A percentile compares a stretch with the other conserved stretches of the same genome.
Conservation (phyloP, 2,113 vertebrate species). For the Nothocercus julius region DNA sequence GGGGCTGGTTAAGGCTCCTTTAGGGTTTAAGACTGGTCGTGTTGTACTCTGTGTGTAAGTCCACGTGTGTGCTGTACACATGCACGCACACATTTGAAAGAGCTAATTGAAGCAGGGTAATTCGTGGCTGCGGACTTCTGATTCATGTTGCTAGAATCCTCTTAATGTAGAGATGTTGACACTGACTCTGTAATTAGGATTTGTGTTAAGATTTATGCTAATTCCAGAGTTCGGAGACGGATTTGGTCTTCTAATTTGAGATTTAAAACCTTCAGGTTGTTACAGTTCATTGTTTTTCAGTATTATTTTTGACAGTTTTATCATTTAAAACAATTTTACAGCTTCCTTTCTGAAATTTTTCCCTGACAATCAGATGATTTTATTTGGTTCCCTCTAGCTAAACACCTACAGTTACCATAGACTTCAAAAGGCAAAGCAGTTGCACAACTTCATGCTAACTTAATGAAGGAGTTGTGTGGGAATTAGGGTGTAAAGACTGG, state of each 20-base stretch:
- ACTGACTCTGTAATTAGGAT: slow-evolving; percentile 14
- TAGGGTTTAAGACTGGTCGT: not conserved
- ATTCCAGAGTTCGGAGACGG: slow-evolving; percentile 20
- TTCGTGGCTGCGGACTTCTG: not conserved
- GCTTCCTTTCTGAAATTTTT: not conserved
- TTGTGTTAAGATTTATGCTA: slow-evolving; percentile 13
- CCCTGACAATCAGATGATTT: not conserved
- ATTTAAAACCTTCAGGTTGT: not conserved
- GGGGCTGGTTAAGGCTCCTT: not conserved
- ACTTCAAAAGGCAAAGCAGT: slow-evolving; percentile 26
- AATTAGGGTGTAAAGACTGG: not conserved
- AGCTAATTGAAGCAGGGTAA: not conserved
- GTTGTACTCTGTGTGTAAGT: not conserved
- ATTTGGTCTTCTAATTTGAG: slow-evolving; percentile 21
- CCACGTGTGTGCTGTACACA: too few species aligned
- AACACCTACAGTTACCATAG: not conserved
- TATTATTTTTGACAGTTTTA: not conserved
- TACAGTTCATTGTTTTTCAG: not conserved
- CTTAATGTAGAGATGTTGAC: not conserved
- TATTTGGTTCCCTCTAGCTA: slow-evolving; percentile 23
- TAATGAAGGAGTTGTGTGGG: slow-evolving; percentile 2
- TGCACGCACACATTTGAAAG: not conserved
- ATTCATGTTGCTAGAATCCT: not conserved
- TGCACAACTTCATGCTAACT: not conserved
- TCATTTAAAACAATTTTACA: not conserved